Evolutionary conservation across 2,888 invertebrate genomes (phyloP), one percentile per base, ranked within the genome.

Genomic region (Leucophora obtusa): DNA sequence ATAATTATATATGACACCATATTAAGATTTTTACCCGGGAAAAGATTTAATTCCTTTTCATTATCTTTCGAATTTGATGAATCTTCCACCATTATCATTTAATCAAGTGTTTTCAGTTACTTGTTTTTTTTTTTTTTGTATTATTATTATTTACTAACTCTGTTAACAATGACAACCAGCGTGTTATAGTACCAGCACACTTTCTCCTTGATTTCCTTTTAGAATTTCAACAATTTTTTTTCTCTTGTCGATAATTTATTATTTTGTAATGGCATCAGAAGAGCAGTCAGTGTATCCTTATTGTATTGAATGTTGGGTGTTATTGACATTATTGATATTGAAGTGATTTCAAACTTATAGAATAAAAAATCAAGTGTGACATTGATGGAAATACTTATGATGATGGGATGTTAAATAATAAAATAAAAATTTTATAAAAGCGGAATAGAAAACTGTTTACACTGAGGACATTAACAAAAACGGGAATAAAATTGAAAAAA

Each of bases 41-140:
- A 28, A 11, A 8, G 38, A 11, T 38, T 38, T 14, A 10, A 38
- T 10, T 38, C 38, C 15, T n/a, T 43, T 4, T 11, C 38, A 43
- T 54, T 28, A 43, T 35, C 18, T 15, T 18, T 14, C 35, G 50
- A 21, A 21, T 15, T 35, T 59, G 59, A 60, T 70, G 59, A 70
- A 59, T 70, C 35, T 51, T 50, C n/a, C 58, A 50, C 51, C 70
- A 70, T 59, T 35, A 15, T 59, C 70, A 35, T 51, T 70, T 50
- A 56, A 17, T 51, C 56, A 70, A 76, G 69, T 76, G 63, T 63
- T 76, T 69, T 59, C 50, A 51, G 70, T 58, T 38, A 33, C 59
- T 53, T 56, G 59, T 65, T 60, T 65, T 53, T 53, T 74, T 59
- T 51, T 66, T 73, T 59, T n/a, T n/a, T n/a, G n/a, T n/a, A n/a